Conservation (phyloP, 1,140 invertebrate genomes). For the Probaryconus sp. region DNA sequence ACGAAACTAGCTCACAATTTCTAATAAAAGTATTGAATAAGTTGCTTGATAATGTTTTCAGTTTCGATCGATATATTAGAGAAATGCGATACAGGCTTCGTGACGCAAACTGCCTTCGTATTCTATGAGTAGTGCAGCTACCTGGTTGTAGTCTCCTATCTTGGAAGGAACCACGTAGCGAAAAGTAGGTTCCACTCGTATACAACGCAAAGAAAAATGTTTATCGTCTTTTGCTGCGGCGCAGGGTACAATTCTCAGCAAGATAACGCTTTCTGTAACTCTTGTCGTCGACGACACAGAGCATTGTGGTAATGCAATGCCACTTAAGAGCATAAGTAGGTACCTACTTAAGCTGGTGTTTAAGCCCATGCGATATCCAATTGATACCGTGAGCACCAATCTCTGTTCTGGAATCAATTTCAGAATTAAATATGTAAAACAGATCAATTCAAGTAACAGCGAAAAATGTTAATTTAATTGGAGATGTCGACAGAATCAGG, state of each 20-base stretch:
- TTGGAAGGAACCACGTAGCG: constrained; percentile 42
- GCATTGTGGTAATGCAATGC: constrained; percentile 58
- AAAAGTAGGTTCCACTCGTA: constrained; percentile 41
- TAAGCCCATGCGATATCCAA: constrained; percentile 51
- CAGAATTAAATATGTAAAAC: constrained; percentile 44
- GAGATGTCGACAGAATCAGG: no score
- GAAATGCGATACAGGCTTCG: constrained; percentile 44
- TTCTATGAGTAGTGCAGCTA: constrained; percentile 24
- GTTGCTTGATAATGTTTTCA: constrained; percentile 37
- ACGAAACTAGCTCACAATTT: no score
- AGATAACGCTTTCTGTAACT: constrained; percentile 56
- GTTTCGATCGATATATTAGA: constrained; percentile 27
- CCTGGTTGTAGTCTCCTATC: constrained; percentile 43
- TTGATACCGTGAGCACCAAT: constrained; percentile 52
- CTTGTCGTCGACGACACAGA: constrained; percentile 47
- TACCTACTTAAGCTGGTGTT: constrained; percentile 52
- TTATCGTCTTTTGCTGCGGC: constrained; percentile 48
- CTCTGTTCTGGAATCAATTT: constrained; percentile 45
- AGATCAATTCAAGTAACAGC: constrained; percentile 26
- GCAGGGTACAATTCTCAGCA: constrained; percentile 26
- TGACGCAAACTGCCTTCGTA: constrained; percentile 32
- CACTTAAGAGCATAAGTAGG: constrained; percentile 59
- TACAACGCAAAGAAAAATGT: constrained; percentile 53
- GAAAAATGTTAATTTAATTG: constrained; percentile 39
- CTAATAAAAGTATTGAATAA: constrained; percentile 27